These are phyloP conservation scores for Echinarachnius parma DNA, from an alignment of 53 echinoderm and acorn worm genomes.

Conservation along the genomic window DNA sequence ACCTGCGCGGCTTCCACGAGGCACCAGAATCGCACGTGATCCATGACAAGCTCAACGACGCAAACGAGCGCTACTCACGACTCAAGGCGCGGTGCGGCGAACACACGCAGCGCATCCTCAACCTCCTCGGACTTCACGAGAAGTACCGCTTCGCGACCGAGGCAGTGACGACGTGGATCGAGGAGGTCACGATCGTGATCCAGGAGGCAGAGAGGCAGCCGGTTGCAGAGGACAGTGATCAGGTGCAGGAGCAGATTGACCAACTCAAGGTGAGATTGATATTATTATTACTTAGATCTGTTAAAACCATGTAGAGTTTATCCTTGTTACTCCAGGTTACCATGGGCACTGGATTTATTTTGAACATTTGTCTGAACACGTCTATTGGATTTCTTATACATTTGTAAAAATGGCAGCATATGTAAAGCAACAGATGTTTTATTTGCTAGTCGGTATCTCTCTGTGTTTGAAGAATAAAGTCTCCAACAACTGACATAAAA, in stretches of 20 bases:
- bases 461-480: too few species aligned
- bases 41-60: constrained; percentile 68
- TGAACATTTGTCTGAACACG: too few species aligned
- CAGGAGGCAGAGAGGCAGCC: constrained; percentile 55
- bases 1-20: constrained; percentile 75
- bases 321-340: too few species aligned
- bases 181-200: constrained; percentile 65
- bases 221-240: constrained; percentile 60
- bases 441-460: too few species aligned
- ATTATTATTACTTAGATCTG: too few species aligned
- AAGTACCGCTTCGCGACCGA: constrained; percentile 72
- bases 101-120: constrained; percentile 76
- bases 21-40: constrained; percentile 76
- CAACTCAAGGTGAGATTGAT: constrained; percentile 65
- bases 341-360: too few species aligned
- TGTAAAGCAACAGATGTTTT: too few species aligned
- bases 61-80: constrained; percentile 85
- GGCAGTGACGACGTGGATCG: constrained; percentile 79
- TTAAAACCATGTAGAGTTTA: too few species aligned
- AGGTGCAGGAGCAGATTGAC: constrained; percentile 79
- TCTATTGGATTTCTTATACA: too few species aligned
- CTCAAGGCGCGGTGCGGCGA: constrained; percentile 83
- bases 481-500: too few species aligned
- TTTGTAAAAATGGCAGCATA: too few species aligned
- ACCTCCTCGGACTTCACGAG: constrained; percentile 87